A percentile compares a stretch with the other conserved stretches of the same genome.
These are phyloP conservation scores for Ianthella basta DNA, from an alignment of 37 sponge, comb jelly and placozoan genomes.

Conservation along the genomic window DNA sequence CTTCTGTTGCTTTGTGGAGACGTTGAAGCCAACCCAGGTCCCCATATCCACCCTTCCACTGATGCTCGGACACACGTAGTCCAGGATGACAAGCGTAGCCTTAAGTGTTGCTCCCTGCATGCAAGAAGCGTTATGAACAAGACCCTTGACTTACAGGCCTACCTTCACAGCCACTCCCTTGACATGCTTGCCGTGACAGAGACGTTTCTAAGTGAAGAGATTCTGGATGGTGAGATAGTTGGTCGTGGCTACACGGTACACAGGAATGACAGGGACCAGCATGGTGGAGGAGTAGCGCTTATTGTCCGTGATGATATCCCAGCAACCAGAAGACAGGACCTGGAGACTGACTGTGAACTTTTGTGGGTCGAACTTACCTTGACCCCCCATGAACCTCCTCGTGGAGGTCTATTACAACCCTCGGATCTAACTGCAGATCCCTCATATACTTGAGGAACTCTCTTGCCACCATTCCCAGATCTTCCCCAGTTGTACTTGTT, in stretches of 20 bases:
- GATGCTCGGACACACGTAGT: not conserved
- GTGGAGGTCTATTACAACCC: conserved; percentile 14
- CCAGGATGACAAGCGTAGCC: not conserved
- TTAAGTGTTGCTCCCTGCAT: conserved; percentile 1
- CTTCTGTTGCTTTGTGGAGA: not conserved
- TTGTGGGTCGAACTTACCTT: conserved; percentile 7
- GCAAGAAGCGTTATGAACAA: conserved; percentile 15
- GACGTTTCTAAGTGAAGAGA: conserved; percentile 14
- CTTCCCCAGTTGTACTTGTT: not conserved
- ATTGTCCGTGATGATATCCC: conserved; percentile 5
- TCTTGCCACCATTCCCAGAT: not conserved
- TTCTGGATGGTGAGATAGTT: conserved; percentile 3
- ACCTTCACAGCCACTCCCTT: not conserved
- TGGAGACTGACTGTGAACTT: conserved; percentile 23
- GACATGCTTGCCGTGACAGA: conserved; percentile 3
- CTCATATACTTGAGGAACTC: not conserved
- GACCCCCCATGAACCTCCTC: not conserved
- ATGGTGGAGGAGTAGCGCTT: conserved; percentile 39
- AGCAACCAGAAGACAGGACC: conserved; percentile 27
- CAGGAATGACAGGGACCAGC: conserved; percentile 13
- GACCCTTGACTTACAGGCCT: not conserved
- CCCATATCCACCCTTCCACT: not conserved
- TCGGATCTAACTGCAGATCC: not conserved
- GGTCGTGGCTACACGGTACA: not conserved
- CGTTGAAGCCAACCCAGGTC: conserved; percentile 3